Conservation (phyloP, 2,888 invertebrate species). For the Blastobasis adustella region DNA sequence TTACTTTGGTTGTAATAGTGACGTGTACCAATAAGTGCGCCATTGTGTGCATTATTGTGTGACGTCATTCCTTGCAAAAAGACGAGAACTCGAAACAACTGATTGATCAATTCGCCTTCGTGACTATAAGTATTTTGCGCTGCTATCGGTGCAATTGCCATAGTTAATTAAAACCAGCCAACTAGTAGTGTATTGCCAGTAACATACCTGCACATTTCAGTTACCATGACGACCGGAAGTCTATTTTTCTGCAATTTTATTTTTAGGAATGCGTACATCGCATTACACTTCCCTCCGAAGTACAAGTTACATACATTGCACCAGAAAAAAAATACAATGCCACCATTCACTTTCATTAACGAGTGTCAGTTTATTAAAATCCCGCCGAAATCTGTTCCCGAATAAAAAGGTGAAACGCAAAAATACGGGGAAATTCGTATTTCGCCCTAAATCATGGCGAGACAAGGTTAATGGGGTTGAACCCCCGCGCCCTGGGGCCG, state of each 20-base stretch:
- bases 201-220: background rate
- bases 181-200: background rate
- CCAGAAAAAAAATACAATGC: slow-evolving; percentile 16
- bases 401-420: slow-evolving; percentile 45
- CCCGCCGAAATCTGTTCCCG: slow-evolving; percentile 49
- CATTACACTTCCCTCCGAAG: background rate
- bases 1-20: too few species aligned
- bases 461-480: slow-evolving; percentile 71
- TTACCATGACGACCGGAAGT: background rate
- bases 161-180: slow-evolving; percentile 1
- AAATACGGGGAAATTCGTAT: slow-evolving; percentile 56
- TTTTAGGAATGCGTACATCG: background rate
- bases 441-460: slow-evolving; percentile 64
- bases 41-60: too few species aligned
- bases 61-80: too few species aligned
- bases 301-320: background rate
- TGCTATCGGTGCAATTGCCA: too few species aligned
- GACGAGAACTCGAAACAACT: too few species aligned
- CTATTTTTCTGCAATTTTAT: background rate
- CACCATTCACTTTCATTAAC: slow-evolving; percentile 48
- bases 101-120: too few species aligned
- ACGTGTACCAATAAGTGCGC: too few species aligned
- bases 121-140: too few species aligned
- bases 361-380: slow-evolving; percentile 50
- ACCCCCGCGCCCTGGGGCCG: slow-evolving; percentile 50